A percentile compares a stretch with the other conserved stretches of the same genome.
phyloP scores from a whole-genome alignment of 2,888 invertebrate genomes.

The Prosapia bicincta region DNA sequence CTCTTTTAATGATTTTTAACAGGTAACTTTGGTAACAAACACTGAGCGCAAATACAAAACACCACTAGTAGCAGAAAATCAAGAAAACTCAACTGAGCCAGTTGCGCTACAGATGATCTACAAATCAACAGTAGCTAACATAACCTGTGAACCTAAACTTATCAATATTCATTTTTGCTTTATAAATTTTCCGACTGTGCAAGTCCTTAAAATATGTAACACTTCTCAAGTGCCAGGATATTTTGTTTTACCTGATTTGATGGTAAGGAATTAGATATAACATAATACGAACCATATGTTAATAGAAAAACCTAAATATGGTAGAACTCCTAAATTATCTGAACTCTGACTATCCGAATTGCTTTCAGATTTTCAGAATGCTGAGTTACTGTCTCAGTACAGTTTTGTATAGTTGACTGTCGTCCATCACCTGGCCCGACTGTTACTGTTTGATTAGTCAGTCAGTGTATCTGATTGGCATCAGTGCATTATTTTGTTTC shows the following conservation, averaged over 20 bases:
- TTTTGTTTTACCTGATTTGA: conserved; percentile 47
- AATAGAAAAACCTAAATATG: too few species aligned
- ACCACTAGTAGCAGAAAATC: conserved; percentile 7
- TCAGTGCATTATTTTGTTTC: too few species aligned
- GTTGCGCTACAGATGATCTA: conserved; percentile 51
- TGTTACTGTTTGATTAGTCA: too few species aligned
- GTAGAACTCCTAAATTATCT: too few species aligned
- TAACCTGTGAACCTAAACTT: conserved; percentile 51
- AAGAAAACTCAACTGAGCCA: background rate
- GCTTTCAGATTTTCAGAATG: too few species aligned
- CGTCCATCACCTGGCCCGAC: too few species aligned
- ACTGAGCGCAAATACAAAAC: background rate
- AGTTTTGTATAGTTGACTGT: too few species aligned
- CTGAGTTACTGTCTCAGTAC: too few species aligned
- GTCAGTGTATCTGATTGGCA: too few species aligned
- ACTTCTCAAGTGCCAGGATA: conserved; percentile 51
- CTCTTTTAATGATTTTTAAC: too few species aligned
- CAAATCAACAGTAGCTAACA: conserved; percentile 51
- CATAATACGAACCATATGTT: too few species aligned
- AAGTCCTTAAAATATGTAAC: conserved; percentile 51
- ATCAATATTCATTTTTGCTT: conserved; percentile 57
- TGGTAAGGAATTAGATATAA: conserved; percentile 44
- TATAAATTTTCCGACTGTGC: conserved; percentile 53
- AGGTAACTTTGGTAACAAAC: conserved; percentile 19
- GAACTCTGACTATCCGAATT: too few species aligned